Conservation (phyloP, 2,113 vertebrate species). For the Alethe castanea region DNA sequence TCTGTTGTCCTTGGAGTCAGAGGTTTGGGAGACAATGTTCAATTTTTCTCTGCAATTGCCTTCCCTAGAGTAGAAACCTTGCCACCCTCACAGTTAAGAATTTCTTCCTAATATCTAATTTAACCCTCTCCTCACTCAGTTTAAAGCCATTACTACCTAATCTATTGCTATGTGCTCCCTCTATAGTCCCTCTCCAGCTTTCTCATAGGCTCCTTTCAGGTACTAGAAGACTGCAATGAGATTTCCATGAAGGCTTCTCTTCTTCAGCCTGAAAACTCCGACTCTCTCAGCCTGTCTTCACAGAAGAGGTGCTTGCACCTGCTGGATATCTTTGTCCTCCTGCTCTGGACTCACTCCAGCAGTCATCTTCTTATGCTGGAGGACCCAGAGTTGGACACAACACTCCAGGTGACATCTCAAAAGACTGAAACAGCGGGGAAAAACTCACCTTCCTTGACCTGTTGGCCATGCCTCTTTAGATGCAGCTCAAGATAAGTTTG, state of each 20-base stretch:
- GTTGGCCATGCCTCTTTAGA: neutral
- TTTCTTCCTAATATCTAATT: neutral
- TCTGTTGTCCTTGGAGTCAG: neutral
- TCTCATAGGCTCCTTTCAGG: neutral
- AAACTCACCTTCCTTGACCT: neutral
- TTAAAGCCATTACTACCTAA: neutral
- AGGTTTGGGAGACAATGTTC: neutral
- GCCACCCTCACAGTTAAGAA: neutral
- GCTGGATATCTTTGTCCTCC: neutral
- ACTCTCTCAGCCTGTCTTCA: neutral
- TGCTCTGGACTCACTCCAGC: neutral
- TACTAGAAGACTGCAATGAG: neutral
- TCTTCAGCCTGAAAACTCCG: neutral
- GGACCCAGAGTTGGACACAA: neutral
- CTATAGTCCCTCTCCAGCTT: neutral
- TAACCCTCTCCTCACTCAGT: neutral
- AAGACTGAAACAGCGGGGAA: neutral
- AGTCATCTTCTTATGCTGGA: neutral
- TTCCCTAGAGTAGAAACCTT: neutral
- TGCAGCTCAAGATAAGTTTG: neutral
- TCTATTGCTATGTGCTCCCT: neutral
- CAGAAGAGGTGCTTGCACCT: rapidly evolving
- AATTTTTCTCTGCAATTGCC: neutral
- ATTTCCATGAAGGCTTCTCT: neutral
- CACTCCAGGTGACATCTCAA: neutral